Percentiles rank a stretch among this genome's conserved stretches.
phyloP scores from a whole-genome alignment of 1,140 invertebrate genomes.

The Drosophila melanica region DNA sequence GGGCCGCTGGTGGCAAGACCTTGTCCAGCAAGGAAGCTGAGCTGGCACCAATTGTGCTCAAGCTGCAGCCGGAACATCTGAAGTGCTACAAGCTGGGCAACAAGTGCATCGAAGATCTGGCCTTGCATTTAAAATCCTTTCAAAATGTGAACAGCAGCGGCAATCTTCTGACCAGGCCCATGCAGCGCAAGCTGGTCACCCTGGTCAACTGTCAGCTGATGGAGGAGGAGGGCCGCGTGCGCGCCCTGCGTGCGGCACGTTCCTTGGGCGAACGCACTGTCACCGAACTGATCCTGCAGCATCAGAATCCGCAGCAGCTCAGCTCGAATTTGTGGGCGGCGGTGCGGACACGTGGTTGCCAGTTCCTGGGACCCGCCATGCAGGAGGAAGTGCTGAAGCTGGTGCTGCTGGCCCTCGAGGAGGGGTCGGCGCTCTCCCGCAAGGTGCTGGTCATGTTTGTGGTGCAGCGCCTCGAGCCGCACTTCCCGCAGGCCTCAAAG shows the following conservation, averaged over 20 bases:
- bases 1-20: neutral
- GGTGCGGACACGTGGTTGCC: constrained; percentile 97
- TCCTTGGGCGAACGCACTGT: constrained; percentile 97
- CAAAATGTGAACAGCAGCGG: constrained; percentile 73
- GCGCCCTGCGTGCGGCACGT: constrained; percentile 93
- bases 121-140: constrained; percentile 91
- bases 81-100: constrained; percentile 91
- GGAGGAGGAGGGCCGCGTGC: constrained; percentile 92
- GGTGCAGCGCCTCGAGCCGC: constrained; percentile 96
- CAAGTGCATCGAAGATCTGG: constrained; percentile 94
- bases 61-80: constrained; percentile 88
- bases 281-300: constrained; percentile 96
- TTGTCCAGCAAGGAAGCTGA: constrained; percentile 49
- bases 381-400: constrained; percentile 98
- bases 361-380: constrained; percentile 99
- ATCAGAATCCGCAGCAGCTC: constrained; percentile 95
- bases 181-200: constrained; percentile 97
- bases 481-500: constrained; percentile 99
- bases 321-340: constrained; percentile 98
- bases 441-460: constrained; percentile 99
- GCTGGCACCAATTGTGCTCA: constrained; percentile 84
- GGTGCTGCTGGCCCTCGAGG: constrained; percentile 96
- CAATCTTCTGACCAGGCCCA: constrained; percentile 91
- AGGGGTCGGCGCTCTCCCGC: constrained; percentile 97
- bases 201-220: constrained; percentile 96